Conservation (phyloP, 2,888 invertebrate species). For the Brachyopa scutellaris region DNA sequence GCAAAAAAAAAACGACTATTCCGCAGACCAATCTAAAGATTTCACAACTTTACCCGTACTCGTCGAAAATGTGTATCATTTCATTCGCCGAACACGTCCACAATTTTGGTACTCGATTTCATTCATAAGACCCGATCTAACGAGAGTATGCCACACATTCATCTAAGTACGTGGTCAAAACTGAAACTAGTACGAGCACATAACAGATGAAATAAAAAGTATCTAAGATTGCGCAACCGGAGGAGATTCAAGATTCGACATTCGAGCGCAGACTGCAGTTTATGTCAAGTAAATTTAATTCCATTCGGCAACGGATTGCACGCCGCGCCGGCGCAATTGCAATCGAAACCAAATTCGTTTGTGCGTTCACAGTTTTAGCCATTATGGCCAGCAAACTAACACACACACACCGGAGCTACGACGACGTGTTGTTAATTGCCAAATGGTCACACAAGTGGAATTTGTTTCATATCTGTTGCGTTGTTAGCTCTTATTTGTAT, state of each 20-base stretch:
- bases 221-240: conserved; percentile 14
- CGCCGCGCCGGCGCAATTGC: conserved; percentile 38
- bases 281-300: conserved; percentile 45
- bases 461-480: background rate
- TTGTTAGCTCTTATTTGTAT: background rate
- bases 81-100: conserved; percentile 17
- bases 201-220: background rate
- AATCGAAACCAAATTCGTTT: conserved; percentile 44
- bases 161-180: background rate
- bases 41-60: background rate
- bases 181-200: background rate
- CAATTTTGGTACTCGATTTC: conserved; percentile 44
- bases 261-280: conserved; percentile 46
- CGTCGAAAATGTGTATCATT: conserved; percentile 33
- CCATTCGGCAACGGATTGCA: conserved; percentile 29
- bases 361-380: conserved; percentile 28
- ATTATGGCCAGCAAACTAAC: conserved; percentile 8
- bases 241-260: too few species aligned
- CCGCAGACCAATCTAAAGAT: too few species aligned
- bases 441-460: conserved; percentile 26
- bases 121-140: conserved; percentile 33
- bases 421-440: conserved; percentile 16
- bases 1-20: conserved; percentile 1
- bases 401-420: background rate
- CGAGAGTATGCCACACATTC: background rate